These are phyloP conservation scores for Apis florea DNA, from an alignment of 1,140 invertebrate species.

Conservation along the genomic window DNA sequence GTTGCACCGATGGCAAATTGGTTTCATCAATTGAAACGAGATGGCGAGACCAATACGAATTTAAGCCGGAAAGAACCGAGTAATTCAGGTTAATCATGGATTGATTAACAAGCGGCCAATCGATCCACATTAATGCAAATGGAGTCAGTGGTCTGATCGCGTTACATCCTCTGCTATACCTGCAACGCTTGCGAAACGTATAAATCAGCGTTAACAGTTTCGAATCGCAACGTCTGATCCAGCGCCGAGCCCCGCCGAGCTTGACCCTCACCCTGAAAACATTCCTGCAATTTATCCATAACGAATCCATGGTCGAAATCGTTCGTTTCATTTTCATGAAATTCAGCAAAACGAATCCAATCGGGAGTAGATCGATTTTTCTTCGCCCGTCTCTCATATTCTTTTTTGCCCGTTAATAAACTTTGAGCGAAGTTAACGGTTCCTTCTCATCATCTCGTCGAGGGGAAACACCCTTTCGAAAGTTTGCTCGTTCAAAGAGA, in stretches of 20 bases:
- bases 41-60: not conserved
- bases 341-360: not conserved
- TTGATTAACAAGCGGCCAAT: slow-evolving; percentile 14
- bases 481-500: not conserved
- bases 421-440: too few relatives aligned
- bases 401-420: not conserved
- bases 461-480: not conserved
- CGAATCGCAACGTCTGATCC: slow-evolving; percentile 4
- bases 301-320: not conserved
- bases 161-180: not conserved
- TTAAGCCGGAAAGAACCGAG: not conserved
- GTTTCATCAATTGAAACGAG: not conserved
- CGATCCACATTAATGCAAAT: slow-evolving; percentile 47
- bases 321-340: not conserved
- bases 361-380: not conserved
- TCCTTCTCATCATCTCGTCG: too few relatives aligned
- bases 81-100: slow-evolving; percentile 11
- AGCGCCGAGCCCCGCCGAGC: not conserved
- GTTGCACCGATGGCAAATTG: not conserved
- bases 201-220: slow-evolving; percentile 34
- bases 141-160: slow-evolving; percentile 12
- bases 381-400: too few relatives aligned
- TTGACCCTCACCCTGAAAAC: not conserved
- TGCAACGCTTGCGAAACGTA: not conserved
- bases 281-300: not conserved